Conservation (phyloP, 2,113 vertebrate species). For the Charadrius vociferus region DNA sequence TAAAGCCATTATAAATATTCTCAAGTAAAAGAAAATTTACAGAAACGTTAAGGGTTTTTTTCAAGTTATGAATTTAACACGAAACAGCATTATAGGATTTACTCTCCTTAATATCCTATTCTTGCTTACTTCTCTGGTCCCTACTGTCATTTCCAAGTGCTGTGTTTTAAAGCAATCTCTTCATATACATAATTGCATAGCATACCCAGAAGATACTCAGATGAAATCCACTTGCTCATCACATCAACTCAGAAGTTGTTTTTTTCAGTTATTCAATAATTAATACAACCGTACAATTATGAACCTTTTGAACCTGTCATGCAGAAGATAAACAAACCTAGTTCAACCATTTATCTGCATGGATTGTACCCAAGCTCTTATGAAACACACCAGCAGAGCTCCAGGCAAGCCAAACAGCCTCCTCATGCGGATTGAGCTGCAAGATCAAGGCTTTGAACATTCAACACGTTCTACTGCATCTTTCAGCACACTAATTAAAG, state of each 20-base stretch:
- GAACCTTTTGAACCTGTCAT: conserved; percentile 11
- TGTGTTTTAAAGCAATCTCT: background rate
- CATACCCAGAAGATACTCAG: background rate
- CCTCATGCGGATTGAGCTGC: background rate
- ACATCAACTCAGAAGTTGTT: background rate
- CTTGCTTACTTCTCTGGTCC: background rate
- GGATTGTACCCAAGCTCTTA: conserved; percentile 7
- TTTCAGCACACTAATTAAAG: background rate
- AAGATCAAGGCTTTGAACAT: background rate
- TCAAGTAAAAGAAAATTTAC: background rate
- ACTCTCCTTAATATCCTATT: background rate
- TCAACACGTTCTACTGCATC: background rate
- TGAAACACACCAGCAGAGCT: background rate
- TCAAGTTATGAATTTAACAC: background rate
- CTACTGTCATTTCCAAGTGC: background rate
- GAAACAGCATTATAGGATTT: background rate
- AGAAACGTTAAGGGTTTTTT: background rate
- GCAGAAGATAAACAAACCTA: conserved; percentile 49
- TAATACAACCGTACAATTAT: background rate
- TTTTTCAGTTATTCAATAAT: conserved; percentile 16
- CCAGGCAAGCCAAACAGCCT: conserved; percentile 1
- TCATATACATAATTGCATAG: background rate
- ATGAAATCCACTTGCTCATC: background rate
- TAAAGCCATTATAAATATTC: conserved; percentile 71
- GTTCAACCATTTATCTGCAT: background rate